phyloP scores from a whole-genome alignment of 2,113 vertebrate genomes.

The Machaerirhynchus nigripectus region DNA sequence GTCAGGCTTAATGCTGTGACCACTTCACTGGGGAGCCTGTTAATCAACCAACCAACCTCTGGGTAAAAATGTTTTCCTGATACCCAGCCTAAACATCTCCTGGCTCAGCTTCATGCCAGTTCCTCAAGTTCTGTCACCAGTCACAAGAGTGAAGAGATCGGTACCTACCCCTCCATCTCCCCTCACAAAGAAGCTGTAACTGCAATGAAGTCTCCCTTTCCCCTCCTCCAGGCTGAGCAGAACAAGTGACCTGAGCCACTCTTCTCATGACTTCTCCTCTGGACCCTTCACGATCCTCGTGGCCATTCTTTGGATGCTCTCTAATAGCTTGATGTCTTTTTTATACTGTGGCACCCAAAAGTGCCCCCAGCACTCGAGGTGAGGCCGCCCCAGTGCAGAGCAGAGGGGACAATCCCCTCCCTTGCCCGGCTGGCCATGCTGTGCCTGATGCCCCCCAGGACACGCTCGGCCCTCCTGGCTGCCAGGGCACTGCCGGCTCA shows the following conservation, averaged over 20 bases:
- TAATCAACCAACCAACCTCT: fast-evolving
- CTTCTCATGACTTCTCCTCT: background rate
- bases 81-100: background rate
- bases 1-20: background rate
- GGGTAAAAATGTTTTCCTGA: background rate
- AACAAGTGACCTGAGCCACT: background rate
- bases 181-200: background rate
- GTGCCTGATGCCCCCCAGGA: background rate
- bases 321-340: background rate
- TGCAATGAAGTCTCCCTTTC: background rate
- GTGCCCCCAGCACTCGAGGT: fast-evolving
- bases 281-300: background rate
- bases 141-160: background rate
- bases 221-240: background rate
- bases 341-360: background rate
- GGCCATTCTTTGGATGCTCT: background rate
- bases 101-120: background rate
- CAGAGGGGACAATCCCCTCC: background rate
- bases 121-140: too few species aligned
- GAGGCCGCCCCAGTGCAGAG: fast-evolving
- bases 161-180: background rate
- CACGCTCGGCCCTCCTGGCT: fast-evolving
- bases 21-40: background rate
- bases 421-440: fast-evolving
- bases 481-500: background rate